Evolutionary conservation across 1,140 invertebrate species (phyloP).

Genomic region (Palaemon carinicauda): DNA sequence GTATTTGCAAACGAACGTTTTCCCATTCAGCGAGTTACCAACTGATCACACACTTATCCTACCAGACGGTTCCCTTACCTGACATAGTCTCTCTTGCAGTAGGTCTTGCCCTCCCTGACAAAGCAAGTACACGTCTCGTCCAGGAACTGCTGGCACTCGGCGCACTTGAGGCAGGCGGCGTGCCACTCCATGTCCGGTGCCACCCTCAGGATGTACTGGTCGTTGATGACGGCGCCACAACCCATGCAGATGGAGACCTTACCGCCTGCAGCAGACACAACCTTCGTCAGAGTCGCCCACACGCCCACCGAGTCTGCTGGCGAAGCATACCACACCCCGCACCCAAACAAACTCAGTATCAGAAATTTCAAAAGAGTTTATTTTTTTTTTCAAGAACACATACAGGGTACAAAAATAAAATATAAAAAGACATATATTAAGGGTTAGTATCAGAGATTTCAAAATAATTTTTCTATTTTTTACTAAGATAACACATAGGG

Average conservation of each 20-base stretch:
- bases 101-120: slow-evolving; percentile 96
- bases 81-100: slow-evolving; percentile 97
- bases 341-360: not conserved
- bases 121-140: slow-evolving; percentile 98
- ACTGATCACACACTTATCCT: no score
- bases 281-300: slow-evolving; percentile 42
- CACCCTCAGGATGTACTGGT: slow-evolving; percentile 97
- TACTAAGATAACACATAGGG: not conserved
- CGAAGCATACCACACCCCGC: not conserved
- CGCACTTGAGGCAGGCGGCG: slow-evolving; percentile 94
- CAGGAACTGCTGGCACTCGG: slow-evolving; percentile 94
- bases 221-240: slow-evolving; percentile 94
- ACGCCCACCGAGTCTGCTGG: not conserved
- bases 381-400: no score
- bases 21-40: no score
- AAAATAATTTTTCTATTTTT: no score
- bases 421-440: no score
- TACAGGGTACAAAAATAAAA: no score
- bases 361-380: not conserved
- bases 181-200: slow-evolving; percentile 98
- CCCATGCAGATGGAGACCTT: slow-evolving; percentile 80
- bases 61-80: slow-evolving; percentile 78
- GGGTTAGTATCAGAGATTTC: no score
- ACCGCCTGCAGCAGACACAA: slow-evolving; percentile 52
- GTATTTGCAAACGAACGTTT: not conserved